phyloP scores from a whole-genome alignment of 64 coral and sea anemone genomes.

The Hydrozoanthus tunicans region DNA sequence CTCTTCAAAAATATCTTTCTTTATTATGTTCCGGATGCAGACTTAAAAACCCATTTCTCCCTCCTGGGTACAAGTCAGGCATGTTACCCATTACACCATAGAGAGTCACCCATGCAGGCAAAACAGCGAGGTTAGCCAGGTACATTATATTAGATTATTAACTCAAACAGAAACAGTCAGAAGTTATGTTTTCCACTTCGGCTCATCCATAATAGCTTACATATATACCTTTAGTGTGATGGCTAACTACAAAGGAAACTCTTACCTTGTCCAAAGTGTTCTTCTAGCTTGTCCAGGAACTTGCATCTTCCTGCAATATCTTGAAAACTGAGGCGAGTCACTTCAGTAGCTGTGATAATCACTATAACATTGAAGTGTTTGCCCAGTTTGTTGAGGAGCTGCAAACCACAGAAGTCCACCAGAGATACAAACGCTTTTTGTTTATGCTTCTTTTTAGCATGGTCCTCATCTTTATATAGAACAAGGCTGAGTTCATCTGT shows the following conservation, averaged over 20 bases:
- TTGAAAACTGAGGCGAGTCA: constrained; percentile 79
- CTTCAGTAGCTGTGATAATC: constrained; percentile 79
- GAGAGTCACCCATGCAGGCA: no score
- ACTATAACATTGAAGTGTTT: constrained; percentile 87
- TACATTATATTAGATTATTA: no score
- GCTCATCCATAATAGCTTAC: no score
- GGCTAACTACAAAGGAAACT: not conserved
- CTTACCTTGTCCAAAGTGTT: constrained; percentile 85
- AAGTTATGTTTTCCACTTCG: no score
- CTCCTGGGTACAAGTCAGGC: no score
- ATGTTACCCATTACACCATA: no score
- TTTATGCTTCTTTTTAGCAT: constrained; percentile 77
- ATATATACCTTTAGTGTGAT: no score
- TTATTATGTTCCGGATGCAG: not conserved
- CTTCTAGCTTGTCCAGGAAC: constrained; percentile 69
- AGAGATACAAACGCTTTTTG: constrained; percentile 83
- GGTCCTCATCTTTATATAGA: constrained; percentile 75
- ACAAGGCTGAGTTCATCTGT: constrained; percentile 82
- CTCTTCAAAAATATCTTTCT: not conserved
- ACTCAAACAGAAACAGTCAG: no score
- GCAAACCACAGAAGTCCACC: constrained; percentile 77
- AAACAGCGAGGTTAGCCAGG: no score
- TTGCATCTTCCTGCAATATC: constrained; percentile 73
- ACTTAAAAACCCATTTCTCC: no score
- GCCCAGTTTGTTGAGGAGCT: constrained; percentile 78